phyloP scores from a whole-genome alignment of 2,113 vertebrate species.

The Paradisaea rubra region DNA sequence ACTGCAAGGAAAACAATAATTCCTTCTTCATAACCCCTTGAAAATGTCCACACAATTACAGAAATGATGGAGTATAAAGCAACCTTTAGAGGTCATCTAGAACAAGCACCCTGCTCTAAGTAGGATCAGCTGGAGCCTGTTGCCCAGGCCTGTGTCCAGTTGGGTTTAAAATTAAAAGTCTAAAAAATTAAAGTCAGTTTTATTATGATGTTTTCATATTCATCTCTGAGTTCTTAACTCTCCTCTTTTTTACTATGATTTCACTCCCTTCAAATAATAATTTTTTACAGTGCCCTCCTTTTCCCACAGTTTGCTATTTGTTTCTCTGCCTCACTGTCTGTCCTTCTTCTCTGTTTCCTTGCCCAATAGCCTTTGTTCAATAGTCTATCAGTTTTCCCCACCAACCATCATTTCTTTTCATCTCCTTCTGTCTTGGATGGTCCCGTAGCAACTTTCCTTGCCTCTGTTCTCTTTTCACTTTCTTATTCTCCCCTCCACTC shows the following conservation, averaged over 20 bases:
- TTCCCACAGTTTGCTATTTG: not conserved
- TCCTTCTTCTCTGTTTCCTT: not conserved
- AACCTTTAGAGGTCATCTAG: not conserved
- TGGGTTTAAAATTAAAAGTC: not conserved
- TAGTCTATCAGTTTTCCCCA: not conserved
- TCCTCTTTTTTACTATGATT: not conserved
- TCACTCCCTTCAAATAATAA: not conserved
- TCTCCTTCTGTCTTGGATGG: not conserved
- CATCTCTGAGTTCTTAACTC: not conserved
- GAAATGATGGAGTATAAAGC: not conserved
- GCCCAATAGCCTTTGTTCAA: not conserved
- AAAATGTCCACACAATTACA: not conserved
- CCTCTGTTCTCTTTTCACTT: not conserved
- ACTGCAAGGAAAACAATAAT: not conserved
- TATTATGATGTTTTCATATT: not conserved
- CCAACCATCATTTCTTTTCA: not conserved
- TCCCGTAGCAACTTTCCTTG: not conserved
- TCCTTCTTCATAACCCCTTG: not conserved
- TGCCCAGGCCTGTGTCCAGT: rapidly evolving
- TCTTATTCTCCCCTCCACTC: not conserved
- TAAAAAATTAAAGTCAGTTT: not conserved
- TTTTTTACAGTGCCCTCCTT: not conserved
- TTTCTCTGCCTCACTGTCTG: not conserved
- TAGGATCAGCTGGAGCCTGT: not conserved
- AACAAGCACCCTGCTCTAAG: not conserved